Base-by-base conservation (phyloP, 2,113 vertebrate genomes). In the Orthonyx spaldingii region DNA sequence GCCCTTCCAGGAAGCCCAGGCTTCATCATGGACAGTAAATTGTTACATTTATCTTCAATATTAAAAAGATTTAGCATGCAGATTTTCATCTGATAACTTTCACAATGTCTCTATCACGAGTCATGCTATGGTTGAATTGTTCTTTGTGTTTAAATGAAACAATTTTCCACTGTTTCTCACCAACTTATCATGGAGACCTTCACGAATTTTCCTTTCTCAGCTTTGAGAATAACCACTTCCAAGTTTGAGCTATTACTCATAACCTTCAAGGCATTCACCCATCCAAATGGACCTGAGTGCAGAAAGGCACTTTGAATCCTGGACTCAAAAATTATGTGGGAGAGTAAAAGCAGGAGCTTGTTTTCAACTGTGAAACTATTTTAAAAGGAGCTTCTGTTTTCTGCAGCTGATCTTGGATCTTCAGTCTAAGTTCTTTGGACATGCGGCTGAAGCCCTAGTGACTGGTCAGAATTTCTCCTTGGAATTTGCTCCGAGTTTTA, bases 111-210 rank as follows among this genome's bases (percentile, higher is more conserved):
- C 63, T 42, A 17, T 75, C 90, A 89, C 16, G 17, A 92, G 93
- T 52, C 35, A 35, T 44, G 12, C 41, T 46, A 18, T 46, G 79
- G 64, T 60, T 93, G 82, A 87, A 72, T 64, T 81, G 75, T 56
- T 80, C 79, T 93, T 93, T 92, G 72, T 89, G 28, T 84, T 90
- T 78, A 60, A 86, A 84, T 60, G 80, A 84, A 94, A 89, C 69
- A 87, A 32, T 60, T 89, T 55, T 80, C 79, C 28, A 14, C 81
- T 96, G 52, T 96, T 84, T 72, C 78, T 50, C 88, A 91, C 32
- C 8, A 2, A 26, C 26, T 39, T 41, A 39, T 14, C 88, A 22
- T 4, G 42, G 78, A 59, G 6, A 35, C 28, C 65, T 50, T 56
- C 56, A 75, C 83, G 72, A 95, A 77, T 55, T 78, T 75, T 74